phyloP scores from a whole-genome alignment of 2,113 vertebrate species.

The Callorhinus ursinus region DNA sequence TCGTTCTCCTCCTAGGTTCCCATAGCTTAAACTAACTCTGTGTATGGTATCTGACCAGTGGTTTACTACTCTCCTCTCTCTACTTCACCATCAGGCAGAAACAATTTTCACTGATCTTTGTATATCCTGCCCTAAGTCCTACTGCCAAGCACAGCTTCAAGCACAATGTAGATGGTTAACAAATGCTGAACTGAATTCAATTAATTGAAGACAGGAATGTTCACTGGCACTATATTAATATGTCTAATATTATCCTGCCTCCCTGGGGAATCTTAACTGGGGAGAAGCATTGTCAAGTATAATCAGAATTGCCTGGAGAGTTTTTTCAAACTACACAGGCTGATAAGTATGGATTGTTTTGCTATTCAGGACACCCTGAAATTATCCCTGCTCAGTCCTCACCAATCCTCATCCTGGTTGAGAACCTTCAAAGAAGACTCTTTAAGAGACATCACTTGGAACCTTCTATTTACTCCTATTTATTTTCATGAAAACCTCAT shows the following conservation, averaged over 20 bases:
- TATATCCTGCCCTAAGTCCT: neutral
- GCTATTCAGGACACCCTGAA: neutral
- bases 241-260: neutral
- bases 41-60: neutral
- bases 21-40: neutral
- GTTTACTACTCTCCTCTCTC: neutral
- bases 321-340: neutral
- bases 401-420: neutral
- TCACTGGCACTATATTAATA: neutral
- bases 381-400: neutral
- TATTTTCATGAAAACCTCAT: conserved; percentile 12
- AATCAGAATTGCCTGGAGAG: neutral
- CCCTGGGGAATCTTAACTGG: neutral
- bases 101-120: neutral
- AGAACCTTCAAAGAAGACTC: neutral
- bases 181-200: neutral
- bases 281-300: neutral
- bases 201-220: neutral
- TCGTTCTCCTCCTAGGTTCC: neutral
- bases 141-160: neutral
- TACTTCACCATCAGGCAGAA: neutral
- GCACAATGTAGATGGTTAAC: neutral
- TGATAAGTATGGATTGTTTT: neutral
- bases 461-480: neutral
- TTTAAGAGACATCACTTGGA: neutral